Evolutionary conservation across 1,140 invertebrate genomes (phyloP).

Genomic region (Drusus annulatus): DNA sequence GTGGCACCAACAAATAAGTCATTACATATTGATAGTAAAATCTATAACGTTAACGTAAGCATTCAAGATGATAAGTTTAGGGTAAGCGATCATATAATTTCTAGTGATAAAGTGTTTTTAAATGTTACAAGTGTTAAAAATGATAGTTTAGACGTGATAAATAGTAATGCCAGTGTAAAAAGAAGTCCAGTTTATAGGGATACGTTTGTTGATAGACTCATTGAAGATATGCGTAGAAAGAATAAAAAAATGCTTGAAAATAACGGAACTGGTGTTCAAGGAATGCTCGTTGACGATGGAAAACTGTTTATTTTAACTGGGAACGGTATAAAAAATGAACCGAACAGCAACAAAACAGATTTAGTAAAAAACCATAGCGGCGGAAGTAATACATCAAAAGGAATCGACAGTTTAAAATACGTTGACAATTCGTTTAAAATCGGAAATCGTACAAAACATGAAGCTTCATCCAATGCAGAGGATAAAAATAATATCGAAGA

Average conservation of each 20-base stretch:
- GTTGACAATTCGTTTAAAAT: not conserved
- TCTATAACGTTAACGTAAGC: no score
- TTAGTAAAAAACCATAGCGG: not conserved
- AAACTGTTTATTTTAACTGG: conserved; percentile 26
- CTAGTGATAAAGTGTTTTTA: conserved; percentile 19
- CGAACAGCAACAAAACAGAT: not conserved
- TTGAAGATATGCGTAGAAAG: conserved; percentile 30
- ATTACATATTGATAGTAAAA: no score
- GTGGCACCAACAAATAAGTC: conserved; percentile 7
- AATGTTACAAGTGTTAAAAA: conserved; percentile 22
- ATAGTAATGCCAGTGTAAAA: not conserved
- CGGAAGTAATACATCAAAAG: not conserved
- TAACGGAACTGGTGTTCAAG: conserved; percentile 11
- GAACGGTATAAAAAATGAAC: not conserved
- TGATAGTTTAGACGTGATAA: conserved; percentile 2
- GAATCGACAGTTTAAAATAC: not conserved
- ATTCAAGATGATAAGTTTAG: conserved; percentile 4
- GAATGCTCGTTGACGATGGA: conserved; percentile 22
- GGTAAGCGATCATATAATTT: conserved; percentile 12
- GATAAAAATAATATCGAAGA: no score
- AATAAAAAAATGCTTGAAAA: not conserved
- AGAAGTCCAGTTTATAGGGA: conserved; percentile 21
- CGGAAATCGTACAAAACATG: not conserved
- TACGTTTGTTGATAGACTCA: conserved; percentile 39
- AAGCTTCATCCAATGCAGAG: no score